Evolutionary conservation across 2,113 vertebrate species (phyloP).

Genomic region (Dipodomys stephensi): DNA sequence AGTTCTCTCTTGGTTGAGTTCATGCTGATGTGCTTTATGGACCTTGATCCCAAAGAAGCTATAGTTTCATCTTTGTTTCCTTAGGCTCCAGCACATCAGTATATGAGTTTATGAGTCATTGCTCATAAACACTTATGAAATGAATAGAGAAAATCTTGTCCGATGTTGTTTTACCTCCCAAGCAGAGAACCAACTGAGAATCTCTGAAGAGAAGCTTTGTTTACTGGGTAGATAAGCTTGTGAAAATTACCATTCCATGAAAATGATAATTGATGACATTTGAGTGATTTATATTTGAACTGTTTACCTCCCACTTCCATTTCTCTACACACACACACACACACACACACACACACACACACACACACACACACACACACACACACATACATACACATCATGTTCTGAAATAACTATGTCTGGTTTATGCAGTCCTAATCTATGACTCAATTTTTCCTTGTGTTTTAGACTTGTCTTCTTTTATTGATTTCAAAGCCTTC

Average conservation of each 20-base stretch:
- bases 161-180: neutral
- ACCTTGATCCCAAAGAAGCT: conserved; percentile 12
- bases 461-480: neutral
- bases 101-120: neutral
- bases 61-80: conserved; percentile 45
- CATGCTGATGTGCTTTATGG: neutral
- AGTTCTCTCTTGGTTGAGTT: neutral
- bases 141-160: neutral
- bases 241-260: neutral
- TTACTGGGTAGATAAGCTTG: neutral
- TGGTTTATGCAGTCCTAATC: neutral
- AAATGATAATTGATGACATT: neutral
- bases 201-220: conserved; percentile 8
- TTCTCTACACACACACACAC: too few species aligned
- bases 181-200: neutral
- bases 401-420: neutral
- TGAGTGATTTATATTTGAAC: neutral
- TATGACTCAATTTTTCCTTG: neutral
- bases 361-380: neutral
- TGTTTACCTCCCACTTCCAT: neutral
- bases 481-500: neutral
- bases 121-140: neutral
- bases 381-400: neutral
- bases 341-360: too few species aligned
- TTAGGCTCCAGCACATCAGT: neutral